Evolutionary conservation across 2,113 vertebrate species (phyloP), one percentile per base, ranked within the genome.

Genomic region (Nothoprocta perdicaria): DNA sequence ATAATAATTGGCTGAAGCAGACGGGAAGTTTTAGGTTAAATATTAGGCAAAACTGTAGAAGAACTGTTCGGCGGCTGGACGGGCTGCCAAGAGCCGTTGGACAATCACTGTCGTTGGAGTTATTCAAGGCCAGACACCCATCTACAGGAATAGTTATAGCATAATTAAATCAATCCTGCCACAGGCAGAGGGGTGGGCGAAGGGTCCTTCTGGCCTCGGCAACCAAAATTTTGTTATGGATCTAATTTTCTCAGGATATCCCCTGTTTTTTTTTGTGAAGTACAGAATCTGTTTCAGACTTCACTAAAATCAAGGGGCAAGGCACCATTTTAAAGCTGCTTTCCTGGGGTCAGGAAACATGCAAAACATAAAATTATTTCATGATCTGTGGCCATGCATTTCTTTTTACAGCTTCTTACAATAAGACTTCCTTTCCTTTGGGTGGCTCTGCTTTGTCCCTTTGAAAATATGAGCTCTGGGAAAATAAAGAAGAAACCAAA

Each of bases 91-190:
- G 85, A 86, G 62, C 72, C 4, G 11, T 88, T 96, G 91, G 80
- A 94, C 92, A 96, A 84, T 91, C 71, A 71, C 91, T 87, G 86
- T 67, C 0, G 0, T 86, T 91, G 90, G 88, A 95, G 95, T 95
- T 95, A 95, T 92, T 95, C 26, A 9, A 93, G 93, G 93, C 95
- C 89, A 95, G 93, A 92, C 69, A 79, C 69, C 88, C 89, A 92
- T 95, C 95, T 96, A 95, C 94, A 95, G 91, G 92, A 95, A 92
- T 85, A 93, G 96, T 96, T 96, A 96, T 96, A 88, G 96, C 92
- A 96, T 96, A 96, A 97, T 97, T 97, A 97, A 96, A 96, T 96
- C 95, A 96, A 97, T 96, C 95, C 89, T 96, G 73, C 58, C 90
- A 31, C 83, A 67, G 93, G 60, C 81, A 90, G 84, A 92, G 58